Evolutionary conservation across 2,888 invertebrate genomes (phyloP).

Genomic region (Catocala nupta): DNA sequence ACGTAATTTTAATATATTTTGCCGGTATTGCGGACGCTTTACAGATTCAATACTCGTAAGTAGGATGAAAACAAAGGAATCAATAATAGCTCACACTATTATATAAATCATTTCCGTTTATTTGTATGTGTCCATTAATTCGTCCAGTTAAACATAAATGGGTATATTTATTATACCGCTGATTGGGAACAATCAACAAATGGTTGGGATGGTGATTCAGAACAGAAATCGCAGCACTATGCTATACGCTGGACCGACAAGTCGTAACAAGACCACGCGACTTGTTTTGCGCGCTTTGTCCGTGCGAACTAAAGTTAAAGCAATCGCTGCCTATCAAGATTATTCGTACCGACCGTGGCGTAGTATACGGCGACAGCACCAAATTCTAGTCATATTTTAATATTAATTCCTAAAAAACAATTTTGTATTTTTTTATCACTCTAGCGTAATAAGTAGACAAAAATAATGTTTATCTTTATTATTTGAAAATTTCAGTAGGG

Average conservation of each 20-base stretch:
- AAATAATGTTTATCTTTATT: no score
- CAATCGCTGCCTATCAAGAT: constrained; percentile 28
- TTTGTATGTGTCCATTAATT: constrained; percentile 2
- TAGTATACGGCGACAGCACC: constrained; percentile 12
- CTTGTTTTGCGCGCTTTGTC: constrained; percentile 8
- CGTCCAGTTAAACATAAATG: not conserved
- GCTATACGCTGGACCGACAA: constrained; percentile 47
- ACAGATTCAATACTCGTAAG: no score
- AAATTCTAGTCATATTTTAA: constrained; percentile 42
- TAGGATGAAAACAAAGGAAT: no score
- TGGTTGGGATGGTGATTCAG: constrained; percentile 17
- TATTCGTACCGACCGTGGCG: constrained; percentile 28
- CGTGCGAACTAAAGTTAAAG: constrained; percentile 29
- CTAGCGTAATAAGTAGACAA: no score
- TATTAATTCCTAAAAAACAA: no score
- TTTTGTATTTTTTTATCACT: no score
- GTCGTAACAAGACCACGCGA: constrained; percentile 61
- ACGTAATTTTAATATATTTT: no score
- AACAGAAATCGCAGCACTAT: constrained; percentile 48
- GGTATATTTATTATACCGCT: constrained; percentile 16
- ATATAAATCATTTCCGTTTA: constrained; percentile 2
- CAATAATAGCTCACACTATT: no score
- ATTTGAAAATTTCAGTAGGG: no score
- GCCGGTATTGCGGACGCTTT: no score
- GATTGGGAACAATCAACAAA: constrained; percentile 17